Conservation (phyloP, 2,888 invertebrate species). For the Mesochorus sp. region DNA sequence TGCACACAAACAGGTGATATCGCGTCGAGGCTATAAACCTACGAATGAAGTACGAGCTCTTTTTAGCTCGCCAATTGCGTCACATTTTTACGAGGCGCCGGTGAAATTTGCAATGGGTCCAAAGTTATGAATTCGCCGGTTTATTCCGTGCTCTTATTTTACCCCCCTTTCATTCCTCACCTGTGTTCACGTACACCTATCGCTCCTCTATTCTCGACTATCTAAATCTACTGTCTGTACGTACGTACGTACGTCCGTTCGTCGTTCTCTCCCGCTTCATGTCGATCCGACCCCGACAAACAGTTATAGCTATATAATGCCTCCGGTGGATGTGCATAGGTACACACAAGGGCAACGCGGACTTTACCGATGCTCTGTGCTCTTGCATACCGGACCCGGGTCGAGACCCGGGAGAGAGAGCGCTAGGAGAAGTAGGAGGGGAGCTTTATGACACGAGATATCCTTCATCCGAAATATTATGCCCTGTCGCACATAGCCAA, state of each 20-base stretch:
- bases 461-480: conserved; percentile 77
- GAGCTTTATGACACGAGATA: conserved; percentile 78
- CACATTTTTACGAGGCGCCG: conserved; percentile 68
- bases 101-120: conserved; percentile 72
- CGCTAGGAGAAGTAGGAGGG: neutral
- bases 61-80: conserved; percentile 32
- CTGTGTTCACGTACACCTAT: conserved; percentile 5
- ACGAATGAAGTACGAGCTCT: conserved; percentile 16
- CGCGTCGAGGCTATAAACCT: neutral
- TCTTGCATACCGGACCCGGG: conserved; percentile 37
- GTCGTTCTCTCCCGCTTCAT: conserved; percentile 11
- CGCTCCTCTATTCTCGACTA: conserved; percentile 1
- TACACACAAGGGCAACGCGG: conserved; percentile 17
- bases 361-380: conserved; percentile 25
- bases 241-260: too few relatives aligned
- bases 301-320: conserved; percentile 1
- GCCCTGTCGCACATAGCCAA: conserved; percentile 45
- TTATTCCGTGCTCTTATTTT: neutral
- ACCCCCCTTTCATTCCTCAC: conserved; percentile 20
- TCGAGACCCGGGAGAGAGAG: conserved; percentile 36
- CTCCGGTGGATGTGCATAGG: conserved; percentile 12
- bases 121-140: conserved; percentile 72
- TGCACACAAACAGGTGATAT: too few relatives aligned
- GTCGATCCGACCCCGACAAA: conserved; percentile 5
- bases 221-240: conserved; percentile 19